Conservation (phyloP, 2,888 invertebrate species). For the Rosalia funebris region DNA sequence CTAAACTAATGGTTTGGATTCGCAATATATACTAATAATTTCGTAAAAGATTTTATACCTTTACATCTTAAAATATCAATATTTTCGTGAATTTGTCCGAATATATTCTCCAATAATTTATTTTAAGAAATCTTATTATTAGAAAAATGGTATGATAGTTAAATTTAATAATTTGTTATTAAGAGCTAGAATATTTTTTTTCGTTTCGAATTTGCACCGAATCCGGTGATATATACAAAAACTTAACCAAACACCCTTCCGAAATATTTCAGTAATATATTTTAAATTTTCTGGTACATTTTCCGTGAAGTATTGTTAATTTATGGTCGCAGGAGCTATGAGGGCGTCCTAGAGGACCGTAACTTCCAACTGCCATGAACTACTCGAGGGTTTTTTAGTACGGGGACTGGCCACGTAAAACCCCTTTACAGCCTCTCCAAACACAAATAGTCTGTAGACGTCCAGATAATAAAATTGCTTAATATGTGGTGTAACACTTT, state of each 20-base stretch:
- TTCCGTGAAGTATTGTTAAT: conserved; percentile 18
- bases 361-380: conserved; percentile 15
- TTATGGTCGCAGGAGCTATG: conserved; percentile 17
- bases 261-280: conserved; percentile 17
- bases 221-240: conserved; percentile 13
- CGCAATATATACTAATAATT: too few relatives aligned
- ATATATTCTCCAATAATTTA: too few relatives aligned
- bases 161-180: too few relatives aligned
- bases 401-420: neutral
- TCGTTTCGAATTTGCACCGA: neutral
- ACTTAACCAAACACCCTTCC: neutral
- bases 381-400: conserved; percentile 14
- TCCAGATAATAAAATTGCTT: neutral
- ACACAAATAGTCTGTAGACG: neutral
- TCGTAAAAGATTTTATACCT: too few relatives aligned
- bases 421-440: neutral
- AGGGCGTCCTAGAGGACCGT: conserved; percentile 15
- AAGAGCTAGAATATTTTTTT: too few relatives aligned
- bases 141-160: too few relatives aligned
- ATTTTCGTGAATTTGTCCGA: too few relatives aligned
- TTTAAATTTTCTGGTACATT: conserved; percentile 25
- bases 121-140: too few relatives aligned
- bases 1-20: too few relatives aligned
- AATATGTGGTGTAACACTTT: too few relatives aligned
- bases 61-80: too few relatives aligned